A percentile compares a stretch with the other conserved stretches of the same genome.
These are phyloP conservation scores for Phymastichus coffea DNA, from an alignment of 1,140 invertebrate species.

Conservation along the genomic window DNA sequence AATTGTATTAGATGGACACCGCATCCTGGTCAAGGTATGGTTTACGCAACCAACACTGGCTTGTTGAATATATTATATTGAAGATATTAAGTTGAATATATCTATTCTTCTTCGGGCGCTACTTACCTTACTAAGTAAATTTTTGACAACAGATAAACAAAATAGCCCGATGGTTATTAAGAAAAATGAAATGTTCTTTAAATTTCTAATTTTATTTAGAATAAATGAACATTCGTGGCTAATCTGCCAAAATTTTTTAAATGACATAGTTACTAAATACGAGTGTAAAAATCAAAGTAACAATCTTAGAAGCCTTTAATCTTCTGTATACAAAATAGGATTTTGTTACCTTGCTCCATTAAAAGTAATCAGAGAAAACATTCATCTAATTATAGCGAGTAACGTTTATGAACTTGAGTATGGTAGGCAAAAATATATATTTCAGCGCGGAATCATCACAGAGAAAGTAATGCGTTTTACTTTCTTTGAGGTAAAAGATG, in stretches of 20 bases:
- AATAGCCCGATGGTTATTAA: too few species aligned
- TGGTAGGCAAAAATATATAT: constrained; percentile 1
- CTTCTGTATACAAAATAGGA: too few species aligned
- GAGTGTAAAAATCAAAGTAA: constrained; percentile 16
- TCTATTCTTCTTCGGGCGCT: neutral
- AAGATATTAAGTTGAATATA: constrained; percentile 3
- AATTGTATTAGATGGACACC: constrained; percentile 86
- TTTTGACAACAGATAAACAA: neutral
- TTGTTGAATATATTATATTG: constrained; percentile 70
- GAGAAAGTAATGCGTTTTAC: constrained; percentile 20
- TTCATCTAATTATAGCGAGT: too few species aligned
- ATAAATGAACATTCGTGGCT: too few species aligned
- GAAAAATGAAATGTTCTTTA: neutral
- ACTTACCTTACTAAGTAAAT: neutral
- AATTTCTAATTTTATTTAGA: constrained; percentile 4
- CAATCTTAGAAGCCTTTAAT: too few species aligned
- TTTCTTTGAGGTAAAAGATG: constrained; percentile 3
- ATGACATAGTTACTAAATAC: too few species aligned
- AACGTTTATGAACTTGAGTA: constrained; percentile 4
- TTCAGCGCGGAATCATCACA: constrained; percentile 5
- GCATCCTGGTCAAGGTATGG: constrained; percentile 76
- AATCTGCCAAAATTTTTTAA: too few species aligned
- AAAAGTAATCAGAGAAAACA: too few species aligned
- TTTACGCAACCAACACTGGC: constrained; percentile 83
- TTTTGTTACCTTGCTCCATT: too few species aligned